Evolutionary conservation across 2,113 vertebrate genomes (phyloP), one percentile per base, ranked within the genome.

Genomic region (Halcyon senegalensis): DNA sequence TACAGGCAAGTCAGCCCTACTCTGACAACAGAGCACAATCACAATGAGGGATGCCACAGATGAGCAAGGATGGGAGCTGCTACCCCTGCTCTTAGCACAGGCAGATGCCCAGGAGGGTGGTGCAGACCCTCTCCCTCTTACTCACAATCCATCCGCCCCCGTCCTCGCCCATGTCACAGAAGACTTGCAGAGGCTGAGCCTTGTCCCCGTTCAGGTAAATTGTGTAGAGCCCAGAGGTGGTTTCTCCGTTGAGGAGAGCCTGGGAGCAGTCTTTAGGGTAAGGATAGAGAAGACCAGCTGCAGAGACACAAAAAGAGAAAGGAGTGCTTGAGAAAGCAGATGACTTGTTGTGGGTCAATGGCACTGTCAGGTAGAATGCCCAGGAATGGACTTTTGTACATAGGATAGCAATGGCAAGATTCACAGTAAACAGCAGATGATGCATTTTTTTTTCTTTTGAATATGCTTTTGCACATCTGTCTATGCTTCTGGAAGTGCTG

Each of bases 121-220:
- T 27, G 30, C 0, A 1, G 50, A 3, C 5, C 44, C 43, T 30
- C 41, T 15, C 46, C 64, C 27, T 27, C 39, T 11, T 81, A 99
- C 99, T 99, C 98, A 99, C 99, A 5, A 99, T 99, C 99, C 99
- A 99, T 91, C 99, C 99, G 0, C 99, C 99, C 13, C 99, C 99
- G 0, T 99, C 99, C 17, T 98, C 98, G 51, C 39, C 97, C 99
- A 99, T 99, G 97, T 99, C 99, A 2, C 99, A 99, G 98, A 98
- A 99, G 62, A 99, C 99, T 87, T 99, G 98, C 78, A 99, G 77
- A 3, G 99, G 98, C 96, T 99, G 99, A 69, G 93, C 96, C 95
- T 99, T 99, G 68, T 99, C 98, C 35, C 99, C 99, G 2, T 98
- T 98, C 92, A 99, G 78, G 84, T 99, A 99, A 89, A 99, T 96